phyloP scores from a whole-genome alignment of 2,888 invertebrate genomes.

The Cephus rjabovi region DNA sequence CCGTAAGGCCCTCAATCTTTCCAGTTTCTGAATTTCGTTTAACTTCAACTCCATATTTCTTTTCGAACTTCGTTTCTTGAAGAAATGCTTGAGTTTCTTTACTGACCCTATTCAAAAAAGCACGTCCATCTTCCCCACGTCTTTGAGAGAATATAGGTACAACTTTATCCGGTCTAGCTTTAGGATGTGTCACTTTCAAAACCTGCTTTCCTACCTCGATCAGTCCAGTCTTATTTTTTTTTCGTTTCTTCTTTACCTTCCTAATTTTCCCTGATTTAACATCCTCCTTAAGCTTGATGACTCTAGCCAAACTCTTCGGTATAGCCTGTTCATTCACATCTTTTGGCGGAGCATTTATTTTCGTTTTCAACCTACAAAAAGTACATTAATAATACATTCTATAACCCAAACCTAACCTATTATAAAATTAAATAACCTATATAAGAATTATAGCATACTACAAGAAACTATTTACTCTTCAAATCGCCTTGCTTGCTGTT shows the following conservation, averaged over 20 bases:
- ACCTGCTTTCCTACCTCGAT: conserved; percentile 50
- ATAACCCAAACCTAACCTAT: not conserved
- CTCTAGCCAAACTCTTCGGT: conserved; percentile 76
- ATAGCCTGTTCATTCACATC: conserved; percentile 79
- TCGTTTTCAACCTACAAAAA: conserved; percentile 73
- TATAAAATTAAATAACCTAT: conserved; percentile 26
- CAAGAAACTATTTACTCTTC: conserved; percentile 70
- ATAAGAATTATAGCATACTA: conserved; percentile 9
- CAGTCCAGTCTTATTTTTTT: conserved; percentile 44
- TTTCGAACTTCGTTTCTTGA: conserved; percentile 73
- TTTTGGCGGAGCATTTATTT: conserved; percentile 81
- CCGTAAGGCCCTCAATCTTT: conserved; percentile 65
- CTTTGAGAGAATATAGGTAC: conserved; percentile 71
- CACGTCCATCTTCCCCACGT: conserved; percentile 73
- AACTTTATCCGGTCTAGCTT: conserved; percentile 65
- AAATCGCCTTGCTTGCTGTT: conserved; percentile 75
- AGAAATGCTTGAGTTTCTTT: conserved; percentile 74
- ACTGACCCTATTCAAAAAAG: conserved; percentile 76
- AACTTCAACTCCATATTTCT: conserved; percentile 73
- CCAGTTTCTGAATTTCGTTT: conserved; percentile 70
- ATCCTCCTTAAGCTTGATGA: conserved; percentile 73
- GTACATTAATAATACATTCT: not conserved
- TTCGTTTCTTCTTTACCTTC: conserved; percentile 60
- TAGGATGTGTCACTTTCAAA: conserved; percentile 34
- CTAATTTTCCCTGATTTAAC: conserved; percentile 63